Evolutionary conservation across 2,888 invertebrate genomes (phyloP).

Genomic region (Notocelia uddmanniana): DNA sequence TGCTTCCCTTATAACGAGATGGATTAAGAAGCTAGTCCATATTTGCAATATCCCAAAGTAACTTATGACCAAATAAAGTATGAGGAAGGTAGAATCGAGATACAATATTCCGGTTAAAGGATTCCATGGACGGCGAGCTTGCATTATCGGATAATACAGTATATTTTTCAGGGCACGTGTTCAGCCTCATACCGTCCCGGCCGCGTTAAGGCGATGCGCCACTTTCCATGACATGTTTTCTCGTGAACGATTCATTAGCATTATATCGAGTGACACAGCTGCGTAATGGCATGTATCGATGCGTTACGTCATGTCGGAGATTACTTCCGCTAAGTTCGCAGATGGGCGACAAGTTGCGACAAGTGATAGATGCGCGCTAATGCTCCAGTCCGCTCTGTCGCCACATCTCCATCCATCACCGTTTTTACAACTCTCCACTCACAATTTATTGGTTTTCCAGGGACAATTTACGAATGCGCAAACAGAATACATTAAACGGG

Average conservation of each 20-base stretch:
- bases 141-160: neutral
- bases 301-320: slow-evolving; percentile 27
- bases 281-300: slow-evolving; percentile 34
- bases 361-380: slow-evolving; percentile 43
- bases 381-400: slow-evolving; percentile 17
- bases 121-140: neutral
- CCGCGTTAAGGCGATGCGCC: neutral
- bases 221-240: slow-evolving; percentile 4
- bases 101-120: neutral
- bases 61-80: neutral
- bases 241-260: slow-evolving; percentile 19
- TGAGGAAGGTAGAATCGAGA: neutral
- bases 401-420: slow-evolving; percentile 28
- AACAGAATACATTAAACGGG: slow-evolving; percentile 40
- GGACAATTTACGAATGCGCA: slow-evolving; percentile 33
- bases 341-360: slow-evolving; percentile 30
- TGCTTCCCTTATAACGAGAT: neutral
- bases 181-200: neutral
- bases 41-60: neutral
- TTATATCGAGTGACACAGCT: slow-evolving; percentile 16
- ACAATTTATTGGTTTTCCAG: slow-evolving; percentile 19
- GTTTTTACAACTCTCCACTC: slow-evolving; percentile 22
- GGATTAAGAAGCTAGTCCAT: neutral
- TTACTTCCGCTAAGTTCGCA: slow-evolving; percentile 38
- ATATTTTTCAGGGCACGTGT: neutral